A percentile compares a stretch with the other conserved stretches of the same genome.
Conservation (phyloP, 2,797 vertebrate species). For the Cyprinodon diabolis region DNA sequence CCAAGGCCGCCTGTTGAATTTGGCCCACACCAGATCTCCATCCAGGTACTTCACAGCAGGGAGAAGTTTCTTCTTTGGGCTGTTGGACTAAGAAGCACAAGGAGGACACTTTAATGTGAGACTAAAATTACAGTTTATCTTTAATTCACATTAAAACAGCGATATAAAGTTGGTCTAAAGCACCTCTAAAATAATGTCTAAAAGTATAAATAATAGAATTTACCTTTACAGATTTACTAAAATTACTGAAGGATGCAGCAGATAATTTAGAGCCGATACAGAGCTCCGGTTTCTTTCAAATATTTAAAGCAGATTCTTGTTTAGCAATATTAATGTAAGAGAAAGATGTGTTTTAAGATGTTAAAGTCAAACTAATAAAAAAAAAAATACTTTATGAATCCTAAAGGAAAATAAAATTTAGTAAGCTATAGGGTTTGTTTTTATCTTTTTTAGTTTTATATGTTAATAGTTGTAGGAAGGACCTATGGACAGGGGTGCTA, state of each 20-base stretch:
- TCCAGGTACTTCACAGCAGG: constrained; percentile 86
- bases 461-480: too few species aligned
- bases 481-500: too few species aligned
- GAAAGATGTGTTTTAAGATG: too few species aligned
- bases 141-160: neutral
- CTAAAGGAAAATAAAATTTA: too few species aligned
- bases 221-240: neutral
- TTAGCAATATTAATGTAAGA: neutral
- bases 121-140: neutral
- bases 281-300: neutral
- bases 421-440: too few species aligned
- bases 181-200: neutral
- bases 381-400: too few species aligned
- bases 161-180: too few species aligned
- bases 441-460: too few species aligned
- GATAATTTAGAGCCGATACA: neutral
- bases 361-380: too few species aligned
- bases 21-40: constrained; percentile 97
- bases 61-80: constrained; percentile 86
- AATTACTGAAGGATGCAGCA: neutral
- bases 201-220: neutral
- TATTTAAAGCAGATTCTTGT: neutral
- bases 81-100: constrained; percentile 76
- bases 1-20: constrained; percentile 97
- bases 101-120: constrained; percentile 25